Percentiles rank a stretch among this genome's conserved stretches.
Evolutionary conservation across 2,888 invertebrate species (phyloP).

Genomic region (Euzophera pinguis): DNA sequence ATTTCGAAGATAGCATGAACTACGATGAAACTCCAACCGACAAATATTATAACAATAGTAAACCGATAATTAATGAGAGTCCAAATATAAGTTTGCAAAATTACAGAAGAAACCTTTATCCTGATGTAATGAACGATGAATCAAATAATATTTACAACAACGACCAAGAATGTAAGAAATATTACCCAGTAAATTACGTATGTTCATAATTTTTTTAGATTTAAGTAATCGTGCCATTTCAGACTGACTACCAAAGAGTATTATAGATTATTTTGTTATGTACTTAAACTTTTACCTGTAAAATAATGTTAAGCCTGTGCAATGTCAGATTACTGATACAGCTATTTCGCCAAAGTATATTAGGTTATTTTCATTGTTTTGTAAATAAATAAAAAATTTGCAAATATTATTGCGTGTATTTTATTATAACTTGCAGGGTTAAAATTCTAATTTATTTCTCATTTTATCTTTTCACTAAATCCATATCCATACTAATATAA

Average conservation of each 20-base stretch:
- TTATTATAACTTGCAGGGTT: too few species aligned
- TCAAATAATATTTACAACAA: slow-evolving; percentile 36
- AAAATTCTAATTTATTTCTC: too few species aligned
- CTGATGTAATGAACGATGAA: slow-evolving; percentile 28
- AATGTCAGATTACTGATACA: slow-evolving; percentile 26
- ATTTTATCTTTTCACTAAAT: too few species aligned
- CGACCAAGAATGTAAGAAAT: slow-evolving; percentile 48
- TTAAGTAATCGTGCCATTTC: slow-evolving; percentile 32
- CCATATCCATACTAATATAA: too few species aligned
- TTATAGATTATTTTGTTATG: slow-evolving; percentile 45
- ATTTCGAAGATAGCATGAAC: slow-evolving; percentile 56
- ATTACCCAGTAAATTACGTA: slow-evolving; percentile 52
- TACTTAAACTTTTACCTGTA: slow-evolving; percentile 32
- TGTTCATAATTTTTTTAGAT: slow-evolving; percentile 44
- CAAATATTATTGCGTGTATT: too few species aligned
- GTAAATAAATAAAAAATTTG: slow-evolving; percentile 38
- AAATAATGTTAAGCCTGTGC: slow-evolving; percentile 25
- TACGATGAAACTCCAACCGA: slow-evolving; percentile 48
- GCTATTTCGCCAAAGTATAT: slow-evolving; percentile 41
- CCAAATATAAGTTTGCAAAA: slow-evolving; percentile 25
- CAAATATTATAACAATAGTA: slow-evolving; percentile 38
- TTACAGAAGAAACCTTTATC: slow-evolving; percentile 30
- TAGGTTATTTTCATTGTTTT: slow-evolving; percentile 39
- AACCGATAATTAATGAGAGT: slow-evolving; percentile 28
- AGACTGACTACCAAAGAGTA: slow-evolving; percentile 67